Evolutionary conservation across 2,888 invertebrate genomes (phyloP), one percentile per base, ranked within the genome.

Genomic region (Emesis russula): DNA sequence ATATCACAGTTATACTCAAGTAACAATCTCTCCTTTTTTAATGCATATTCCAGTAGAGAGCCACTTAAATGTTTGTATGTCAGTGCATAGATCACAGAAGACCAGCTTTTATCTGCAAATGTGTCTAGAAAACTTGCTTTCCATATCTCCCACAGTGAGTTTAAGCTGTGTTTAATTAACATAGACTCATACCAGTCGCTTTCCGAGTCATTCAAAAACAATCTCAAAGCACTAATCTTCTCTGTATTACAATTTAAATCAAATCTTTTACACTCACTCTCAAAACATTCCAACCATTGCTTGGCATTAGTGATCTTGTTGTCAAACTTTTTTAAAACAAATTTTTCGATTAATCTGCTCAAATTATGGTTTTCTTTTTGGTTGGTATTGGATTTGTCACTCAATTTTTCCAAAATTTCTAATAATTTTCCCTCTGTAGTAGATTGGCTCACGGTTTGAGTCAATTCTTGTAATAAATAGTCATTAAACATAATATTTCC

Each of bases 31-130:
- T 80, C 31, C 71, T 80, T 70, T 80, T 80, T 80, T 71, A 80
- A 70, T 80, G 80, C 80, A 80, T 80, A 80, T 80, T 80, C 80
- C 15, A 80, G 7, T 4, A 80, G 71, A 31, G 80, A 71, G 71
- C 80, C 80, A 70, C 31, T 70, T 33, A 71, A n/a, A 78, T 78
- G 38, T 78, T 78, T 78, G 66, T 63, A 78, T 25, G 31, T 76
- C 33, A 78, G 25, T 78, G 77, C 77, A 66, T 78, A 78, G n/a
- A 58, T 63, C 7, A 78, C 77, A 58, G 58, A 66, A 4, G 58
- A 81, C 81, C 75, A 82, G 31, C 76, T 75, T 75, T 82, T 76
- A 82, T 82, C 82, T 11, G 82, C 82, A 75, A 75, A 76, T 18
- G 82, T 82, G 13, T 82, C 13, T 66, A 68, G 44, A 31, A 82